These are phyloP conservation scores for Pharmacophagus antenor DNA, from an alignment of 2,888 invertebrate genomes.

Conservation along the genomic window DNA sequence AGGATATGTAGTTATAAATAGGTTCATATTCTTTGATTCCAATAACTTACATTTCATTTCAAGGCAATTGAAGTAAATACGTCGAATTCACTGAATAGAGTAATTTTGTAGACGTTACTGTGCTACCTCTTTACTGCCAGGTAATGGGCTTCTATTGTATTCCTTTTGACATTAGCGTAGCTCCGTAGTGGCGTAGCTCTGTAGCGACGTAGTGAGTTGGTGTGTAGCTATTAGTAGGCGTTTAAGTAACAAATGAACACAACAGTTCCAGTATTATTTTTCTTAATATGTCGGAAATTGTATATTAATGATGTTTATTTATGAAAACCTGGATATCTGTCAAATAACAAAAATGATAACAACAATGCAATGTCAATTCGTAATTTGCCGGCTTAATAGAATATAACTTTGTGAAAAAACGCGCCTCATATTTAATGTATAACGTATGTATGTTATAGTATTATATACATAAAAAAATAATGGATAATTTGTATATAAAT, in stretches of 20 bases:
- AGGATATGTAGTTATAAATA: neutral
- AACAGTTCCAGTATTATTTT: neutral
- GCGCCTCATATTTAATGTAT: too few relatives aligned
- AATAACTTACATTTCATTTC: neutral
- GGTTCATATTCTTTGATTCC: neutral
- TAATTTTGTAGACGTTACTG: conserved; percentile 1
- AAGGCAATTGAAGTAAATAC: neutral
- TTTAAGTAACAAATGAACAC: conserved; percentile 1
- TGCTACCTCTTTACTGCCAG: conserved; percentile 7
- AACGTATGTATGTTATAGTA: too few relatives aligned
- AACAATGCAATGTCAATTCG: too few relatives aligned
- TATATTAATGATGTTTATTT: too few relatives aligned
- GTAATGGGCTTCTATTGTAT: conserved; percentile 11
- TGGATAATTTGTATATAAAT: too few relatives aligned
- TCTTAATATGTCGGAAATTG: too few relatives aligned
- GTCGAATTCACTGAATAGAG: neutral
- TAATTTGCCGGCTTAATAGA: too few relatives aligned
- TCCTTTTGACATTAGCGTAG: conserved; percentile 5
- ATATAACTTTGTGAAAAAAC: too few relatives aligned
- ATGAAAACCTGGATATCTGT: too few relatives aligned
- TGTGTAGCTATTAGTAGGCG: conserved; percentile 6
- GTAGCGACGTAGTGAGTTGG: neutral
- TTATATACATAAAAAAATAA: too few relatives aligned
- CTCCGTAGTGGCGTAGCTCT: neutral
- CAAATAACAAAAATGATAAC: too few relatives aligned